Conservation (phyloP, 2,888 invertebrate genomes). For the Epinotia brunnichana region DNA sequence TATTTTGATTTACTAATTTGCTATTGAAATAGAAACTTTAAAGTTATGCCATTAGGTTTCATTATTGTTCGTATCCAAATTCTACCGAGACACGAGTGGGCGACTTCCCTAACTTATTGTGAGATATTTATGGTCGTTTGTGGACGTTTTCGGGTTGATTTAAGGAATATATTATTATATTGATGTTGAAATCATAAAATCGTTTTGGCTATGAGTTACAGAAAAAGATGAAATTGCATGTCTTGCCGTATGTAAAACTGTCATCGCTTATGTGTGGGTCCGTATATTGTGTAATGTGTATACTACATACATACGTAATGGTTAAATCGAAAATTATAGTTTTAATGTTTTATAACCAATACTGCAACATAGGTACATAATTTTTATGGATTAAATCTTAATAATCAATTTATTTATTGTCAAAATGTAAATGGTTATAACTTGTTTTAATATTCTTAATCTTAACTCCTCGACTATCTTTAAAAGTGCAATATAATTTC, state of each 20-base stretch:
- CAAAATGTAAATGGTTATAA: neutral
- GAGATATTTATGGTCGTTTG: neutral
- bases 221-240: slow-evolving; percentile 4
- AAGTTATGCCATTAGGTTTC: neutral
- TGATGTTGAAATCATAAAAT: neutral
- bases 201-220: neutral
- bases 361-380: neutral
- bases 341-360: neutral
- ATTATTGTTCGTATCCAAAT: slow-evolving; percentile 1
- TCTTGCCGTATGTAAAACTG: slow-evolving; percentile 24
- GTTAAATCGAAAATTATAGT: neutral
- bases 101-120: neutral
- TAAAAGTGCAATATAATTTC: slow-evolving; percentile 19
- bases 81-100: neutral
- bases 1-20: neutral
- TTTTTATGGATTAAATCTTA: neutral
- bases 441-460: neutral
- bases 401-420: neutral
- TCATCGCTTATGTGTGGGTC: neutral
- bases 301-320: too few species aligned
- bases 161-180: neutral
- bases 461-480: neutral
- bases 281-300: neutral
- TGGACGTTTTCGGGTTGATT: neutral
- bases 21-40: neutral